phyloP scores from a whole-genome alignment of 1,140 invertebrate species.

The Caenorhabditis inopinata region DNA sequence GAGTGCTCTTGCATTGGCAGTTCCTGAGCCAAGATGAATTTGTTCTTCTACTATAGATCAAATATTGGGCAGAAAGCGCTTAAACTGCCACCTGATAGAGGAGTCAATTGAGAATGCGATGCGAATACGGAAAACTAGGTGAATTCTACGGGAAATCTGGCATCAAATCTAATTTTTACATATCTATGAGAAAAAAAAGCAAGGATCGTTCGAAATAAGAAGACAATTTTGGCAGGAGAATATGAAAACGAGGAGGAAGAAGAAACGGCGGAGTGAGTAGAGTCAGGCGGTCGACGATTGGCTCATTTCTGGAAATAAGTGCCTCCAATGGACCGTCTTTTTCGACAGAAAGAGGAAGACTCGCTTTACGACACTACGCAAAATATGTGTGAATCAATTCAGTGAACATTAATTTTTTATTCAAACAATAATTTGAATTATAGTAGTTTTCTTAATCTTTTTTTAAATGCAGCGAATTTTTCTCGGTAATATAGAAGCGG shows the following conservation, averaged over 20 bases:
- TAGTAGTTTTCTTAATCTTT: too few species aligned
- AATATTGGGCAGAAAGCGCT: too few species aligned
- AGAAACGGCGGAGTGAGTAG: constrained; percentile 8
- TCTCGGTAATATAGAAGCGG: too few species aligned
- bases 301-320: constrained; percentile 5
- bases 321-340: constrained; percentile 24
- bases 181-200: neutral
- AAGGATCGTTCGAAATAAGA: neutral
- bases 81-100: too few species aligned
- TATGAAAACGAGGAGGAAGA: neutral
- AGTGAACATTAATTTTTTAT: too few species aligned
- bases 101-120: too few species aligned
- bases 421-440: too few species aligned
- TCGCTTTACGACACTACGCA: neutral
- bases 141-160: neutral
- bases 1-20: too few species aligned
- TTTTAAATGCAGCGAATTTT: too few species aligned
- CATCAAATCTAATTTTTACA: neutral
- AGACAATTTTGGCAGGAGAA: neutral
- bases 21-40: too few species aligned
- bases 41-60: too few species aligned
- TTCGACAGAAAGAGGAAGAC: neutral
- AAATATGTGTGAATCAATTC: neutral
- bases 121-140: too few species aligned
- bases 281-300: constrained; percentile 28